A percentile compares a stretch with the other conserved stretches of the same genome.
These are phyloP conservation scores for Cotesia chilonis DNA, from an alignment of 1,140 invertebrate genomes.

Conservation along the genomic window DNA sequence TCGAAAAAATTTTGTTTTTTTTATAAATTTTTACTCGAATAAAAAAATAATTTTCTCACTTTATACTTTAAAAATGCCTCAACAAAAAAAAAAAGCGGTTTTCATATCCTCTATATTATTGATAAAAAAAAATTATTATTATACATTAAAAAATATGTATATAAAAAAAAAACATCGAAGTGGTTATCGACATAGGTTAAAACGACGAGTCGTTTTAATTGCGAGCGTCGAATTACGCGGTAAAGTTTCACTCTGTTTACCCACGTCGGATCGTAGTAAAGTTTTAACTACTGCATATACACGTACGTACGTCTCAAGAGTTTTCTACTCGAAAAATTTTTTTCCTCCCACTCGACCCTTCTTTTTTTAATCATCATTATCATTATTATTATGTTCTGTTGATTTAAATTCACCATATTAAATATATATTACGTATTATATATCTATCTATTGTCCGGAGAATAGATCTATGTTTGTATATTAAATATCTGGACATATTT, in stretches of 20 bases:
- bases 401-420: slow-evolving; percentile 63
- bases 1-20: too few species aligned
- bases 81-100: too few species aligned
- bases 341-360: slow-evolving; percentile 11
- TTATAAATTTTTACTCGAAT: too few species aligned
- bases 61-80: too few species aligned
- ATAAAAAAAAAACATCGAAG: not conserved
- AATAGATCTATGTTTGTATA: too few species aligned
- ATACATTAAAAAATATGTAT: not conserved
- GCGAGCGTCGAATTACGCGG: slow-evolving; percentile 19
- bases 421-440: too few species aligned
- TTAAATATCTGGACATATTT: too few species aligned
- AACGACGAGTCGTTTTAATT: slow-evolving; percentile 31
- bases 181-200: not conserved
- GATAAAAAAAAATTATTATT: not conserved
- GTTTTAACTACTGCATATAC: slow-evolving; percentile 29
- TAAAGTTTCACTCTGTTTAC: slow-evolving; percentile 31
- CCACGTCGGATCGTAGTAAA: slow-evolving; percentile 11
- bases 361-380: slow-evolving; percentile 3
- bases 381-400: not conserved
- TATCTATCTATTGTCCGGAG: too few species aligned
- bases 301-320: slow-evolving; percentile 1
- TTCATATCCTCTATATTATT: too few species aligned
- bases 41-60: too few species aligned
- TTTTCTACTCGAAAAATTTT: slow-evolving; percentile 17